A percentile compares a stretch with the other conserved stretches of the same genome.
Evolutionary conservation across 2,888 invertebrate genomes (phyloP).

Genomic region (Anodontia alba): DNA sequence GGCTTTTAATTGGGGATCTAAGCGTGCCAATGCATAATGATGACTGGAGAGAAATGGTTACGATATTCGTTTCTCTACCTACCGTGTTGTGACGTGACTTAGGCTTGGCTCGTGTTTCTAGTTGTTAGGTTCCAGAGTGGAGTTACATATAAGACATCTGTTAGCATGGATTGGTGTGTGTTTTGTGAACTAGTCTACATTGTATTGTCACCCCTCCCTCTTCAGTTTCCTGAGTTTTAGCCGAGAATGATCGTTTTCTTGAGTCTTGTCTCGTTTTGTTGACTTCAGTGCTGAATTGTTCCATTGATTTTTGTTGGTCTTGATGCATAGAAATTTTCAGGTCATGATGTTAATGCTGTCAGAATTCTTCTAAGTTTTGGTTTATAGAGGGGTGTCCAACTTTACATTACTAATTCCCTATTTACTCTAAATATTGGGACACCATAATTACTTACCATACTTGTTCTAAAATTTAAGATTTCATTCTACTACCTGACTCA

Average conservation of each 20-base stretch:
- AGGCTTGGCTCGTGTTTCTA: conserved; percentile 9
- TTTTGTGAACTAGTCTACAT: conserved; percentile 3
- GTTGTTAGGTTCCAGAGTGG: conserved; percentile 13
- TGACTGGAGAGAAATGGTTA: conserved; percentile 6
- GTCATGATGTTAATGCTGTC: not conserved
- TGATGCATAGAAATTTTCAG: conserved; percentile 3
- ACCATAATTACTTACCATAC: too few relatives aligned
- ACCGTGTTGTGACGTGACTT: conserved; percentile 17
- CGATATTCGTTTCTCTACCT: conserved; percentile 7
- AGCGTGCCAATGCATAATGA: conserved; percentile 9
- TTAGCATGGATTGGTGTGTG: conserved; percentile 18
- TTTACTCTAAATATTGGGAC: too few relatives aligned
- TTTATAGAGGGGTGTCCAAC: too few relatives aligned
- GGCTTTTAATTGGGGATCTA: not conserved
- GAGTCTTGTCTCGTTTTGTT: not conserved
- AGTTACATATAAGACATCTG: not conserved
- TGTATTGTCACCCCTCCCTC: not conserved
- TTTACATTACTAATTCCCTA: too few relatives aligned
- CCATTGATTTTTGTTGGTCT: conserved; percentile 2
- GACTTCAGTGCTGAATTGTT: not conserved
- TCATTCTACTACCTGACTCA: too few relatives aligned
- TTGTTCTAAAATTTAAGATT: too few relatives aligned
- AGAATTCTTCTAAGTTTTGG: too few relatives aligned
- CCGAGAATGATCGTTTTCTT: not conserved
- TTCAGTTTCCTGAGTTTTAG: not conserved